A percentile compares a stretch with the other conserved stretches of the same genome.
These are phyloP conservation scores for Drymodes brunneopygia DNA, from an alignment of 2,113 vertebrate genomes.

Conservation along the genomic window DNA sequence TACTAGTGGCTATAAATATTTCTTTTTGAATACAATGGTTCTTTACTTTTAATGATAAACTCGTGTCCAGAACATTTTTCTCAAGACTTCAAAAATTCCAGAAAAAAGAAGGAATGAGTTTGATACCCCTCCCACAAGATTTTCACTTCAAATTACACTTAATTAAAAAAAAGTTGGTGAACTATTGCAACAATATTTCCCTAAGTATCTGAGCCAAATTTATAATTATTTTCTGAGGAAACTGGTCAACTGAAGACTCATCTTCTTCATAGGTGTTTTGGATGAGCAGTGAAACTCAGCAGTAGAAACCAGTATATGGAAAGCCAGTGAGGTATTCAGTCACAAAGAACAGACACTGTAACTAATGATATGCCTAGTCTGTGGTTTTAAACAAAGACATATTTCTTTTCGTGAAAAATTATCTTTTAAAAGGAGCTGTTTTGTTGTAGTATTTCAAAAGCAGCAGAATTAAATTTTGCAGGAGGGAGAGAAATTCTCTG, in stretches of 20 bases:
- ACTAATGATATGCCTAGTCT: not conserved
- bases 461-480: not conserved
- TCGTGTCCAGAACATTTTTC: not conserved
- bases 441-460: not conserved
- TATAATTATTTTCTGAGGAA: not conserved
- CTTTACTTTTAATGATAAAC: not conserved
- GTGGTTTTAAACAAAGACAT: not conserved
- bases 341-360: not conserved
- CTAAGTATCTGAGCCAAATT: not conserved
- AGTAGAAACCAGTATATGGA: not conserved
- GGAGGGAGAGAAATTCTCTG: not conserved
- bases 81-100: not conserved
- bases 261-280: not conserved
- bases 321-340: not conserved
- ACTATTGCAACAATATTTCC: not conserved
- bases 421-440: not conserved
- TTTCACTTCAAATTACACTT: not conserved
- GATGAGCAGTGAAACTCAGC: not conserved
- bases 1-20: not conserved
- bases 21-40: not conserved
- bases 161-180: not conserved
- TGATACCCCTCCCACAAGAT: fast-evolving
- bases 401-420: not conserved
- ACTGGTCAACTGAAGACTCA: not conserved
- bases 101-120: not conserved